Conservation (phyloP, 2,113 vertebrate species). For the Hypocryptadius cinnamomeus region DNA sequence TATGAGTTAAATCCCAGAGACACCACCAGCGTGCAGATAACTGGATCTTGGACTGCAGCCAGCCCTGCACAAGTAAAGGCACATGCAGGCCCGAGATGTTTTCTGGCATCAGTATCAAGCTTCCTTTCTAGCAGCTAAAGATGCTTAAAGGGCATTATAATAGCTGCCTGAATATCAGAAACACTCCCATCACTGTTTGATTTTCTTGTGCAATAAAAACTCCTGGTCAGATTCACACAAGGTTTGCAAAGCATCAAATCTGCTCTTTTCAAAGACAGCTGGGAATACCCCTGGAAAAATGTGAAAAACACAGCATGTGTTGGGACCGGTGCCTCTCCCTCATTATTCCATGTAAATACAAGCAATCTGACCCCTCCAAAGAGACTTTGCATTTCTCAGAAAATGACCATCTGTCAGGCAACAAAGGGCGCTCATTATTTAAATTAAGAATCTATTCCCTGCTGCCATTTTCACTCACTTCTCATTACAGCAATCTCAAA, state of each 20-base stretch:
- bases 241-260: conserved; percentile 28
- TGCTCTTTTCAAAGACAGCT: conserved; percentile 49
- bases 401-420: conserved; percentile 60
- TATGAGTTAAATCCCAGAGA: not conserved
- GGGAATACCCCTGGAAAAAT: conserved; percentile 58
- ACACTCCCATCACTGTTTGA: not conserved
- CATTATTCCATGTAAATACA: conserved; percentile 59
- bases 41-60: conserved; percentile 5
- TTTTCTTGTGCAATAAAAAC: not conserved
- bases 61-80: conserved; percentile 28
- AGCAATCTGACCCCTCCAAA: conserved; percentile 54
- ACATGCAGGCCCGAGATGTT: conserved; percentile 27
- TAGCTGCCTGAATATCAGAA: not conserved
- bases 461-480: conserved; percentile 29
- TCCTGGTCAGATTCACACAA: not conserved
- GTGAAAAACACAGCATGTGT: conserved; percentile 61
- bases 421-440: conserved; percentile 58
- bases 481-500: not conserved
- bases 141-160: not conserved
- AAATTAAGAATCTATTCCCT: conserved; percentile 43
- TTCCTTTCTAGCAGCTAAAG: conserved; percentile 5
- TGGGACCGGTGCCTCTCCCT: conserved; percentile 25
- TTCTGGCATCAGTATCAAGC: conserved; percentile 26
- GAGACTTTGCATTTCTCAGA: conserved; percentile 41
- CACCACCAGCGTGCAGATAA: not conserved